Conservation (phyloP, 2,888 invertebrate species). For the Fragum fragum region DNA sequence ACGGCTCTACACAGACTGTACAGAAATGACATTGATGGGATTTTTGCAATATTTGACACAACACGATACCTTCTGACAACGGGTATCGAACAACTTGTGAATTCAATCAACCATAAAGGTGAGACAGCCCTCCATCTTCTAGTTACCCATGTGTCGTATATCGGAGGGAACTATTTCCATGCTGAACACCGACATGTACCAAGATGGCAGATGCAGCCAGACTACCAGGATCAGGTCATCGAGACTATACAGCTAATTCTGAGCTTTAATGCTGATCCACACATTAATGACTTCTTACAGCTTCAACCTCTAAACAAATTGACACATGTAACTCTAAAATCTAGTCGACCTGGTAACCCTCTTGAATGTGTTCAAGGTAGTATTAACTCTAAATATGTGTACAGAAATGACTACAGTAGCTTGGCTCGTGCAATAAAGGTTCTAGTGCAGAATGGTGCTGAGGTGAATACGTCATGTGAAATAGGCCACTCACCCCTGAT, state of each 20-base stretch:
- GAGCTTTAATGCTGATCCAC: constrained; percentile 84
- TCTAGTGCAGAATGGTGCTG: constrained; percentile 80
- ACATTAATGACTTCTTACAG: constrained; percentile 88
- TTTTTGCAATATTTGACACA: constrained; percentile 89
- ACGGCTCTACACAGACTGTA: constrained; percentile 88
- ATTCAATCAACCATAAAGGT: constrained; percentile 91
- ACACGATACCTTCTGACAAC: constrained; percentile 91
- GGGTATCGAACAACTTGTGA: constrained; percentile 91
- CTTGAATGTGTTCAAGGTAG: constrained; percentile 91
- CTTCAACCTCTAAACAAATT: constrained; percentile 92
- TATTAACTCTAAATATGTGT: constrained; percentile 88
- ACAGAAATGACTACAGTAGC: constrained; percentile 79
- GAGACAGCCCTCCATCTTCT: constrained; percentile 91
- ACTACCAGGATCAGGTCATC: constrained; percentile 83
- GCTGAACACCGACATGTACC: constrained; percentile 87
- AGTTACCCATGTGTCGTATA: constrained; percentile 88
- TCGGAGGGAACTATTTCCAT: constrained; percentile 76
- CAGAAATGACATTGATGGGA: constrained; percentile 79
- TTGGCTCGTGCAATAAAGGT: constrained; percentile 77
- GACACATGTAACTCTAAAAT: constrained; percentile 87
- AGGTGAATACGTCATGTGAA: constrained; percentile 77
- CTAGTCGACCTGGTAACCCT: constrained; percentile 89
- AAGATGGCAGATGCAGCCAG: constrained; percentile 79
- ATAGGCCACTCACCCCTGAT: constrained; percentile 89
- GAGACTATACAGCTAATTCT: constrained; percentile 80